A percentile compares a stretch with the other conserved stretches of the same genome.
Evolutionary conservation across 2,797 vertebrate genomes (phyloP).

Genomic region (Taeniopygia guttata): DNA sequence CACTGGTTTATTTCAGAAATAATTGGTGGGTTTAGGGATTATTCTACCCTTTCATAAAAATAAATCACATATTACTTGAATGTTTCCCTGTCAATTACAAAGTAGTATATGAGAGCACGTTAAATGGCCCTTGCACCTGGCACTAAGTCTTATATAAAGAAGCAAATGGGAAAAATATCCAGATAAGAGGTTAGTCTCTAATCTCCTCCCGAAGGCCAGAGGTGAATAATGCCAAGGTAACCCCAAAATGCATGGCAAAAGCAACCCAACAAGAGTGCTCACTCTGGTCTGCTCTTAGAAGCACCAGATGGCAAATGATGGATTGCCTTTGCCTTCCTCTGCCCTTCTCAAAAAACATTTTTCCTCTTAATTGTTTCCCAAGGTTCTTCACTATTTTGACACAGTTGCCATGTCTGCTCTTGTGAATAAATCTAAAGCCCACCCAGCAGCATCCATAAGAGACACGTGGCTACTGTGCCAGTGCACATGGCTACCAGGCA

Average conservation of each 20-base stretch:
- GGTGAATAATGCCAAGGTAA: background rate
- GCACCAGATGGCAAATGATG: accelerated
- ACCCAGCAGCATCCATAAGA: background rate
- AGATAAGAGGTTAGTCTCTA: background rate
- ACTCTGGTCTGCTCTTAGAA: background rate
- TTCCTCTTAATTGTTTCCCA: background rate
- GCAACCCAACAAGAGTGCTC: background rate
- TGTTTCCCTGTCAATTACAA: background rate
- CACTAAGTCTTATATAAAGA: background rate
- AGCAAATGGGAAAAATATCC: background rate
- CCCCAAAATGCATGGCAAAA: accelerated
- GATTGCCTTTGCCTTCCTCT: background rate
- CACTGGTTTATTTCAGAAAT: background rate
- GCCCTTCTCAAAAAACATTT: background rate
- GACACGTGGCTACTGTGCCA: background rate
- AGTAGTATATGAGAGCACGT: background rate
- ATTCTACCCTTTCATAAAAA: background rate
- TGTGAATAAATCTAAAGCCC: background rate
- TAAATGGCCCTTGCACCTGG: background rate
- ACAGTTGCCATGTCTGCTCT: background rate
- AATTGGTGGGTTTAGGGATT: background rate
- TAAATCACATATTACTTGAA: background rate
- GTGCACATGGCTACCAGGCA: background rate
- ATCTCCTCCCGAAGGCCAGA: background rate
- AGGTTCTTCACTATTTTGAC: background rate